A percentile compares a stretch with the other conserved stretches of the same genome.
These are phyloP conservation scores for Drosophila triauraria DNA, from an alignment of 1,140 invertebrate species.

Conservation along the genomic window DNA sequence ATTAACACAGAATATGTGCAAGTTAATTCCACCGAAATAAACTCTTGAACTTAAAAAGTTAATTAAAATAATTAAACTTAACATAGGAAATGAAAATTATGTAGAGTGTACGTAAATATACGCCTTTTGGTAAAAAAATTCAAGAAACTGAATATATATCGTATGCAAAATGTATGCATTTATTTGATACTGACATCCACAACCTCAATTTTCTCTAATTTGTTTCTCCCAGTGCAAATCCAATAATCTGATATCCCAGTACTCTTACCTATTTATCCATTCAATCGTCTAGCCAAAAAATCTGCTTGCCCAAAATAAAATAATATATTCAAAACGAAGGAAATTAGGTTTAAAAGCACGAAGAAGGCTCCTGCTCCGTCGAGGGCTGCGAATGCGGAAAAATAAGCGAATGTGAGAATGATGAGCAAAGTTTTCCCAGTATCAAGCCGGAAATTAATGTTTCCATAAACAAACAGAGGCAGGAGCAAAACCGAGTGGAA, in stretches of 20 bases:
- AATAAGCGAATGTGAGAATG: slow-evolving; percentile 37
- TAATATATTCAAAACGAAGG: slow-evolving; percentile 17
- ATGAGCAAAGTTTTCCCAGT: slow-evolving; percentile 40
- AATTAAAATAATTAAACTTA: not conserved
- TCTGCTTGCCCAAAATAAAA: slow-evolving; percentile 23
- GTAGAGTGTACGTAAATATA: too few relatives aligned
- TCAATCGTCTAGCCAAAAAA: slow-evolving; percentile 26
- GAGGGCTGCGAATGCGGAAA: slow-evolving; percentile 10
- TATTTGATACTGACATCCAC: too few relatives aligned
- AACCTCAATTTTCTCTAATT: too few relatives aligned
- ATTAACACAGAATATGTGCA: not conserved
- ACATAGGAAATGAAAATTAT: not conserved
- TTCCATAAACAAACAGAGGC: slow-evolving; percentile 44
- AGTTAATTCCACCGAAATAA: not conserved
- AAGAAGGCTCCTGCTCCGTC: not conserved
- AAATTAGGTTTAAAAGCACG: slow-evolving; percentile 8
- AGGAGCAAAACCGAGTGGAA: not conserved
- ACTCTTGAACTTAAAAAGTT: not conserved
- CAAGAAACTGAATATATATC: not conserved
- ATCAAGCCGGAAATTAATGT: slow-evolving; percentile 56
- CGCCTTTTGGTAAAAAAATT: not conserved
- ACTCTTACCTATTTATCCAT: slow-evolving; percentile 1
- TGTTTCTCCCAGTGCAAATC: slow-evolving; percentile 9
- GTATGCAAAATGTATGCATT: too few relatives aligned
- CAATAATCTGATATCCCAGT: not conserved